Evolutionary conservation across 2,113 vertebrate genomes (phyloP), one percentile per base, ranked within the genome.

Genomic region (Brevimyrus niger): DNA sequence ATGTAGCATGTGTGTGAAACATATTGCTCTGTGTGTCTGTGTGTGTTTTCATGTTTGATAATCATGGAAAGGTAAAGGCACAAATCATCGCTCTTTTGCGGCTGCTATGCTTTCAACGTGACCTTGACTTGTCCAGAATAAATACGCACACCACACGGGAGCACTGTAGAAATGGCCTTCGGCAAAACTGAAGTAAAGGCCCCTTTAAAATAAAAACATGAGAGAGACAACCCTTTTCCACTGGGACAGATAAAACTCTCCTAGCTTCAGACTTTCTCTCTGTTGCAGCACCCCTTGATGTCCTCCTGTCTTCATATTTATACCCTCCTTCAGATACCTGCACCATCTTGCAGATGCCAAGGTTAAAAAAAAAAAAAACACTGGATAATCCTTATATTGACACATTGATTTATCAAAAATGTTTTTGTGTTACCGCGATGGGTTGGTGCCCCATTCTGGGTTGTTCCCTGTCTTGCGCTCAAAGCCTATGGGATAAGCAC

Each of bases 71-170:
- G 73, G 15, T 19, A 17, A 38, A 17, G 31, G 31, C 35, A 17
- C 10, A 42, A 80, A 17, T 80, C 73, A 42, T 80, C 73, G 27
- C 44, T 53, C 5, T 35, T 35, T 87, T 13, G 53, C 1, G 85
- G 50, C 31, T 47, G 15, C 50, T 19, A 13, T 0, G 11, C 48
- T 87, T 86, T 87, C 15, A 87, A 55, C 85, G 17, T 87, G 27
- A 55, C 85, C 85, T 87, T 87, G 48, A 87, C 85, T 53, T 53
- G 50, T 87, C 48, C 85, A 53, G 35, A 87, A 87, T 55, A 53
- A 87, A 42, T 53, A 55, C 27, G 31, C 47, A 47, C 1, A 42
- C 31, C 44, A n/a, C 47, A 53, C 2, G 5, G 50, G 27, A 55
- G 50, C 50, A 42, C 85, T 19, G 48, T 9, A 55, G 48, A 53